Base-by-base conservation (phyloP, 2,113 vertebrate genomes). In the Nothobranchius furzeri region DNA sequence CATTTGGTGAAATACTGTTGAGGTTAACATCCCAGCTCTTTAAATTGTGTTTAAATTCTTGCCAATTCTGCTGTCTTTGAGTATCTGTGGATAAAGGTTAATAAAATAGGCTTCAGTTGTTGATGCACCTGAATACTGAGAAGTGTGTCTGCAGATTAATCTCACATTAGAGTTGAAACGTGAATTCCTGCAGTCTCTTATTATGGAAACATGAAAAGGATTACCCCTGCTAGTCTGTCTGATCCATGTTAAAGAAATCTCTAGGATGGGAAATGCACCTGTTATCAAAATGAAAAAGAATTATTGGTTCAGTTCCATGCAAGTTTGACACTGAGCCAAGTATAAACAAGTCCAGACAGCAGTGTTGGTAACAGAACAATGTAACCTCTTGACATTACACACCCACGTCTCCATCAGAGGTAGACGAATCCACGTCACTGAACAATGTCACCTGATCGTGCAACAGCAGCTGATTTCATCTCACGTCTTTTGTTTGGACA, bases 311-410 rank as follows among this genome's bases (percentile, higher is more conserved):
- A 42, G 40, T 12, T 2, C 1, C 11, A 46, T n/a, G 7, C 35
- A 36, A 11, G 1, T 42, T 3, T 64, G 24, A 67, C 40, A 42
- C 17, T 15, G n/a, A 64, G 15, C 3, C 45, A 54, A 48, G 4
- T 1, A 43, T 69, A 40, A 54, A 20, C 24, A 67, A 24, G 7
- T 11, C 10, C 17, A 72, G 36, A 58, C 47, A 37, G 14, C 51
- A 11, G 6, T 47, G 24, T 67, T 35, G 6, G 37, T 40, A 45
- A 74, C 55, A 40, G 15, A 15, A 50, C 25, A 50, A 1, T 15
- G 13, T 66, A 47, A 78, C 70, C 75, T 68, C 24, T 7, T 82
- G 73, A 83, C 79, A 46, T 35, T 3, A 67, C 59, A 81, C 79
- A 56, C 76, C 81, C 76, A 76, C 48, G 0, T 40, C 5, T 24